These are phyloP conservation scores for Microchirus variegatus DNA, from an alignment of 2,797 vertebrate genomes.

Conservation along the genomic window DNA sequence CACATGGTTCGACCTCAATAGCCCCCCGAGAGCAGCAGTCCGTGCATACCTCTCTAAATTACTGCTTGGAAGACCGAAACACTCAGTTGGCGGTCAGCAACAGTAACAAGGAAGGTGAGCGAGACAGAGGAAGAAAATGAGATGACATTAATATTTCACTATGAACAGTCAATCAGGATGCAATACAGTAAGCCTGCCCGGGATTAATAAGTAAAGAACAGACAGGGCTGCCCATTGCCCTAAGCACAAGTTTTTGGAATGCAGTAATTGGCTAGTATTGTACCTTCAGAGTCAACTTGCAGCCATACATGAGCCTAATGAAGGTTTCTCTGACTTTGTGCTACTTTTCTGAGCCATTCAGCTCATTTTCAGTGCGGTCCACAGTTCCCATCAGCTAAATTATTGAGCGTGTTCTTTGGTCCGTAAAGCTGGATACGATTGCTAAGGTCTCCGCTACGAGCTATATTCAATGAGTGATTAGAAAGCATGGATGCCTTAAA, in stretches of 20 bases:
- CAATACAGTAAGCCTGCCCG: conserved; percentile 48
- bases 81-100: conserved; percentile 53
- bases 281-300: conserved; percentile 60
- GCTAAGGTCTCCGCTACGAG: conserved; percentile 46
- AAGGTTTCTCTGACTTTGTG: conserved; percentile 63
- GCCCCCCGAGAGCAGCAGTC: conserved; percentile 38
- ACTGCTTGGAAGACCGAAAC: conserved; percentile 46
- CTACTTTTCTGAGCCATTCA: conserved; percentile 41
- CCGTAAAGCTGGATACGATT: conserved; percentile 42
- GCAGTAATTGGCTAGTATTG: conserved; percentile 74
- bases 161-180: conserved; percentile 64
- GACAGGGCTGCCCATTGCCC: conserved; percentile 61
- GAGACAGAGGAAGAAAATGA: conserved; percentile 45
- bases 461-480: conserved; percentile 45
- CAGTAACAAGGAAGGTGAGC: conserved; percentile 40
- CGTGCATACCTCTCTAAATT: conserved; percentile 51
- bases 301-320: conserved; percentile 52
- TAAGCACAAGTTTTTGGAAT: conserved; percentile 58
- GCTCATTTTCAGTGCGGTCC: conserved; percentile 47
- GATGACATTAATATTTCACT: conserved; percentile 65
- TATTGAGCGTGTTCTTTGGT: conserved; percentile 56
- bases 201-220: conserved; percentile 74
- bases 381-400: conserved; percentile 48
- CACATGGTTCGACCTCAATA: conserved; percentile 41
- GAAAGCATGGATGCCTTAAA: conserved; percentile 46